These are phyloP conservation scores for Dioctria rufipes DNA, from an alignment of 2,888 invertebrate species.

Conservation along the genomic window DNA sequence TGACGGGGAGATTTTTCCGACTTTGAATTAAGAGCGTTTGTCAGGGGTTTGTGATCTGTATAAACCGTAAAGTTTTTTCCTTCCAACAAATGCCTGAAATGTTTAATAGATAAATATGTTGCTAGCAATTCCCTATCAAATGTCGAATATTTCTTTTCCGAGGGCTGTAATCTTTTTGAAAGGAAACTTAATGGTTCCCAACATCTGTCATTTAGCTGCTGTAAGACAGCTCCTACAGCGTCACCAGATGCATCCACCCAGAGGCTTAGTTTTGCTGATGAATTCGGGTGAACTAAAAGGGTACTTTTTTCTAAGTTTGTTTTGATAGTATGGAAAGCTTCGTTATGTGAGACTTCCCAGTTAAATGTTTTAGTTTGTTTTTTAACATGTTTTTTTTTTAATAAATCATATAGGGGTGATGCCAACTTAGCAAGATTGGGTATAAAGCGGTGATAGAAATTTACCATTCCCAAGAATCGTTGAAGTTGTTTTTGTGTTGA, in stretches of 20 bases:
- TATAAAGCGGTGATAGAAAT: no score
- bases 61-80: conserved; percentile 48
- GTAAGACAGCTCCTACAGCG: conserved; percentile 56
- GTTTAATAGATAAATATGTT: conserved; percentile 64
- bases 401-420: no score
- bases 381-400: no score
- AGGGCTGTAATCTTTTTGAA: conserved; percentile 63
- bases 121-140: conserved; percentile 68
- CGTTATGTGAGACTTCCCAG: no score
- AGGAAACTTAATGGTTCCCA: conserved; percentile 68
- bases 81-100: conserved; percentile 58
- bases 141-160: conserved; percentile 64
- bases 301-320: no score
- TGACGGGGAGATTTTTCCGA: conserved; percentile 23
- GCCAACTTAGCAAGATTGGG: no score
- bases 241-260: conserved; percentile 39
- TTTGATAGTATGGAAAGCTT: no score
- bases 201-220: conserved; percentile 61
- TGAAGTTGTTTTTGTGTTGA: no score
- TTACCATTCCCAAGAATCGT: no score
- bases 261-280: background rate
- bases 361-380: no score
- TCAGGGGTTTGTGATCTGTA: conserved; percentile 51
- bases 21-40: background rate
- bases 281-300: background rate